A percentile compares a stretch with the other conserved stretches of the same genome.
phyloP scores from a whole-genome alignment of 2,888 invertebrate species.

The Dorcus hopei region DNA sequence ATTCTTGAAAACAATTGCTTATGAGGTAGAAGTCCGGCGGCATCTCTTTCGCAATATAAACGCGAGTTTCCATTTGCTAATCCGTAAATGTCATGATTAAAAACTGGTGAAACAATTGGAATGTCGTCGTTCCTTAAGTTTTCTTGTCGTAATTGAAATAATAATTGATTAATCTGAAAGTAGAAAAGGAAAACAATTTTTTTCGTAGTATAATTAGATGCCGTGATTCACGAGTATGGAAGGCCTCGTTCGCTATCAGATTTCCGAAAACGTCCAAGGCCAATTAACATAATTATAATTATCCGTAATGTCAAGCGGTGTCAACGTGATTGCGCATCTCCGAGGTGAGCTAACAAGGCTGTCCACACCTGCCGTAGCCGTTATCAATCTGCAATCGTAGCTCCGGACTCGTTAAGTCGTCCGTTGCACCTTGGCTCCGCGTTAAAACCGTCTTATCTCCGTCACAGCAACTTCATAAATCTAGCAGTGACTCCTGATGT shows the following conservation, averaged over 20 bases:
- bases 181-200: too few species aligned
- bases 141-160: too few species aligned
- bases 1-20: too few species aligned
- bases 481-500: constrained; percentile 20
- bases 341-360: constrained; percentile 31
- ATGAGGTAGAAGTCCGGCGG: too few species aligned
- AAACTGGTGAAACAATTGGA: too few species aligned
- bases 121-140: too few species aligned
- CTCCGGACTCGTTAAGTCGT: constrained; percentile 28
- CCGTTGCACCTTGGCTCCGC: constrained; percentile 26
- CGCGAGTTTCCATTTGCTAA: too few species aligned
- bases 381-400: constrained; percentile 35
- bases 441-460: constrained; percentile 27
- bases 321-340: constrained; percentile 31
- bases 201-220: not conserved
- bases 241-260: constrained; percentile 20
- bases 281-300: constrained; percentile 37
- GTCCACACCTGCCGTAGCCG: constrained; percentile 31
- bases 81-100: too few species aligned
- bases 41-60: too few species aligned
- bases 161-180: too few species aligned
- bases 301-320: constrained; percentile 31
- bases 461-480: constrained; percentile 26
- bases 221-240: constrained; percentile 4
- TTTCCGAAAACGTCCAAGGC: constrained; percentile 24